Evolutionary conservation across 2,888 invertebrate genomes (phyloP), one percentile per base, ranked within the genome.

Genomic region (Sussaba pulchella): DNA sequence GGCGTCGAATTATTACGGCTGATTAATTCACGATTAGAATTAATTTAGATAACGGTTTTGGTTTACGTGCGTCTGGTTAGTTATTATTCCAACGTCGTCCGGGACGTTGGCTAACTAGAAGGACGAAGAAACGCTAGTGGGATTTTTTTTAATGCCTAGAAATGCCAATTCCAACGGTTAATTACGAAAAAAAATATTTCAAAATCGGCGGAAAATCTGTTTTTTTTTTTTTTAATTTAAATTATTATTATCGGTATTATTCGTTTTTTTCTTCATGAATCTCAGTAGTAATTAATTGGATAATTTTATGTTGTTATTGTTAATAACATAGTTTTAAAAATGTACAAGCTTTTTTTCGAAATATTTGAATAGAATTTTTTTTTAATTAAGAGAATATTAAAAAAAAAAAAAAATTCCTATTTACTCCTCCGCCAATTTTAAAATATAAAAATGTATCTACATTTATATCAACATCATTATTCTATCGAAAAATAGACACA

Each of bases 11-110:
- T n/a, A 50, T 2, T 54, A 61, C 43, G 14, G 47, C 54, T 41
- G 47, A 57, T 47, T 43, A 64, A 69, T 78, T 52, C 31, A 52
- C 61, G 45, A 79, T 71, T 64, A n/a, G 59, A 43, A 31, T 45
- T 54, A 57, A 17, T n/a, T 52, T 39, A n/a, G 61, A 31, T 36
- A 70, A 54, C 41, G 31, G 45, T 63, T 63, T 69, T 39, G 12
- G 43, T n/a, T n/a, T 61, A 31, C n/a, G 50, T 70, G 61, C 10
- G 26, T 50, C 41, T 66, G 66, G 19, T 26, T 24, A 72, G 43
- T 31, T 31, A 50, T 50, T 57, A 36, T 57, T n/a, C 31, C 31
- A 17, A 57, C 57, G 57, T 31, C 57, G 31, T 5, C 31, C 31
- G 9, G 24, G 21, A 31, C 24, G 17, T n/a, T n/a, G n/a, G n/a